Percentiles rank a stretch among this genome's conserved stretches.
These are phyloP conservation scores for Lycocerus yunnanus DNA, from an alignment of 2,888 invertebrate genomes.

Conservation along the genomic window DNA sequence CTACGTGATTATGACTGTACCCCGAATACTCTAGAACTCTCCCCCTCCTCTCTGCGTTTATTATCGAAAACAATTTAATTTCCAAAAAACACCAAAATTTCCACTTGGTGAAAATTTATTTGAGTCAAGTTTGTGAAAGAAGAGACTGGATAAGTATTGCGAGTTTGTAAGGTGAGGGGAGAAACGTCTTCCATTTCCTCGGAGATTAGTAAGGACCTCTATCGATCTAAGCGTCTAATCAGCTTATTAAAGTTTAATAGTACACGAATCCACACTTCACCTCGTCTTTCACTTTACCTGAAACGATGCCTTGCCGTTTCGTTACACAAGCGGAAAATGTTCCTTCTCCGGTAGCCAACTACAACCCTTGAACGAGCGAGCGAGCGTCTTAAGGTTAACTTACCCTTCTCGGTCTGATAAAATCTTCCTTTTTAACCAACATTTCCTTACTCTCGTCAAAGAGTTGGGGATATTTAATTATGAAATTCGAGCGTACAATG, in stretches of 20 bases:
- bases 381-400: background rate
- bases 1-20: no score
- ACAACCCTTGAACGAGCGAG: background rate
- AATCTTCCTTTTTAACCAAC: slow-evolving; percentile 2
- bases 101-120: background rate
- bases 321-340: slow-evolving; percentile 9
- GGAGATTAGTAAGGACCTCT: slow-evolving; percentile 31
- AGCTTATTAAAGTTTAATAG: slow-evolving; percentile 36
- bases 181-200: slow-evolving; percentile 19
- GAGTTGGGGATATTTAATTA: slow-evolving; percentile 18
- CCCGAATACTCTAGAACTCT: no score
- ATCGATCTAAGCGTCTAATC: slow-evolving; percentile 34
- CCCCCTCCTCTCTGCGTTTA: no score
- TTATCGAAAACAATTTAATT: no score
- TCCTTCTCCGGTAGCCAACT: background rate
- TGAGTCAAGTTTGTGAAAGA: background rate
- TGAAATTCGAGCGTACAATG: slow-evolving; percentile 8
- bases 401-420: background rate
- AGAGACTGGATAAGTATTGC: background rate
- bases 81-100: background rate
- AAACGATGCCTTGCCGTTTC: slow-evolving; percentile 11
- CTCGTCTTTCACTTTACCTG: slow-evolving; percentile 20
- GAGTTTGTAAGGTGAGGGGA: slow-evolving; percentile 8
- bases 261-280: slow-evolving; percentile 30
- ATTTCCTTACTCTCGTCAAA: slow-evolving; percentile 14